These are phyloP conservation scores for Coregonus suidteri DNA, from an alignment of 2,797 vertebrate species.

Conservation along the genomic window DNA sequence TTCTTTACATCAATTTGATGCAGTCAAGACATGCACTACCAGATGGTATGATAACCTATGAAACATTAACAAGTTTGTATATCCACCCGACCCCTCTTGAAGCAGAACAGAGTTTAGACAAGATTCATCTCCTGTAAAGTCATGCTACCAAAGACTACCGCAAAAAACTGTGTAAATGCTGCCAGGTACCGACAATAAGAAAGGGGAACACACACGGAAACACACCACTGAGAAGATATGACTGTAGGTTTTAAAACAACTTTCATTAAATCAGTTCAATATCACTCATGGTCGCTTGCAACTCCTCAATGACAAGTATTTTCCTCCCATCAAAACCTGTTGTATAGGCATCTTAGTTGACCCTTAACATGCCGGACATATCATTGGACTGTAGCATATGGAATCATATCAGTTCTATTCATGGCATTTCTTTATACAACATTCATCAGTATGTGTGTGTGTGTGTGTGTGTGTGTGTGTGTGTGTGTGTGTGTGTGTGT, in stretches of 20 bases:
- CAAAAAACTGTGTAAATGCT: neutral
- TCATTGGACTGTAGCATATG: neutral
- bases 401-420: neutral
- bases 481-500: fast-evolving
- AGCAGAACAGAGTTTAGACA: neutral
- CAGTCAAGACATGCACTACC: too few relatives aligned
- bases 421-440: neutral
- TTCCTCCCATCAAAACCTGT: neutral
- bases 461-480: neutral
- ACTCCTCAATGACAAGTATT: neutral
- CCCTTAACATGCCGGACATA: neutral
- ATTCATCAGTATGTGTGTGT: neutral
- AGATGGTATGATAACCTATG: too few relatives aligned
- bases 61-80: too few relatives aligned
- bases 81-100: neutral
- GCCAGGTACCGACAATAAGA: neutral
- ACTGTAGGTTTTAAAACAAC: neutral
- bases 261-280: neutral
- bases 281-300: neutral
- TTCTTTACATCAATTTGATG: too few relatives aligned
- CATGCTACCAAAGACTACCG: neutral
- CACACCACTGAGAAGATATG: neutral
- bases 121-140: neutral
- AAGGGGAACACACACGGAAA: neutral
- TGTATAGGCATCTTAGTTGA: neutral